These are phyloP conservation scores for Polypedilum pembai DNA, from an alignment of 1,140 invertebrate species.

Conservation along the genomic window DNA sequence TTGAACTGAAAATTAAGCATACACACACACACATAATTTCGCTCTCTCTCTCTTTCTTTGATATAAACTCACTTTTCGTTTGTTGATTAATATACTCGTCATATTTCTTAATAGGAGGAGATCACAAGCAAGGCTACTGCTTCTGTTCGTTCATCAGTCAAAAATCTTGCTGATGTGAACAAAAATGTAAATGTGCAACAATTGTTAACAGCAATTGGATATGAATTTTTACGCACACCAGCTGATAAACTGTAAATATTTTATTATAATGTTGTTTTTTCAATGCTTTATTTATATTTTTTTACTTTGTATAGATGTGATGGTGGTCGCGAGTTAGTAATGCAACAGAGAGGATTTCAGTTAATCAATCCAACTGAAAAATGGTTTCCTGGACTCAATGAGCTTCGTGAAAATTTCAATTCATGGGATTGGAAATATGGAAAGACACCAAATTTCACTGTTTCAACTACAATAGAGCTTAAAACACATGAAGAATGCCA, in stretches of 20 bases:
- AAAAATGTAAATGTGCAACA: conserved; percentile 58
- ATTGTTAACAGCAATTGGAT: conserved; percentile 65
- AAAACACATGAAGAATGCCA: conserved; percentile 36
- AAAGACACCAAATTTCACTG: conserved; percentile 76
- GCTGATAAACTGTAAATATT: conserved; percentile 47
- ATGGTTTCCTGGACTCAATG: conserved; percentile 72
- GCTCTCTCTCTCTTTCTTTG: background rate
- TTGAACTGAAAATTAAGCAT: background rate
- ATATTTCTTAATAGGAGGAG: conserved; percentile 44
- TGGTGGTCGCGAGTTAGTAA: conserved; percentile 56
- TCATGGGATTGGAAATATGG: conserved; percentile 86
- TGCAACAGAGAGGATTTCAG: conserved; percentile 69
- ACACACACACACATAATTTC: background rate
- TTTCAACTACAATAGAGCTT: conserved; percentile 44
- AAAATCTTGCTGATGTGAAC: conserved; percentile 68
- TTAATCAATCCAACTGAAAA: conserved; percentile 78
- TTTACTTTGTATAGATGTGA: conserved; percentile 44
- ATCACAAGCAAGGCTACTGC: conserved; percentile 73
- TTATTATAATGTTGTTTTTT: too few species aligned
- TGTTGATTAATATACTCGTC: background rate
- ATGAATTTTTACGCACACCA: conserved; percentile 69
- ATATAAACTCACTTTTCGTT: background rate
- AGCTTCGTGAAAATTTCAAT: conserved; percentile 56
- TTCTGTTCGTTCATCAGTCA: conserved; percentile 70
- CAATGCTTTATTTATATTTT: too few species aligned